phyloP scores from a whole-genome alignment of 2,888 invertebrate species.

The Bombylius major region DNA sequence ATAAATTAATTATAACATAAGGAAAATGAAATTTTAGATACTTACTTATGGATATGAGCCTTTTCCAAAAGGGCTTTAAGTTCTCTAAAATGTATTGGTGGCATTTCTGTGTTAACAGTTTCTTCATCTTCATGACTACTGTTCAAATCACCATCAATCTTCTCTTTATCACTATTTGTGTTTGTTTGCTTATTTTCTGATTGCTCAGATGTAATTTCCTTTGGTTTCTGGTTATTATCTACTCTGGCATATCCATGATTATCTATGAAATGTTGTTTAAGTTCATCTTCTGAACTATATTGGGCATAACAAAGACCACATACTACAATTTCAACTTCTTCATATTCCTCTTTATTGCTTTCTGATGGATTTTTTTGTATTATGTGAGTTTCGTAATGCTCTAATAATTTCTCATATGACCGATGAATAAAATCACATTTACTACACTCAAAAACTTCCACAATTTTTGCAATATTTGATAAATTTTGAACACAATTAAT shows the following conservation, averaged over 20 bases:
- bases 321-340: conserved; percentile 10
- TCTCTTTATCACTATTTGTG: conserved; percentile 6
- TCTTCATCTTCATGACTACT: not conserved
- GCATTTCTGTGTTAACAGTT: not conserved
- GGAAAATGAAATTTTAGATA: too few species aligned
- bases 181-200: too few species aligned
- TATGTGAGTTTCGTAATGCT: conserved; percentile 12
- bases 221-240: too few species aligned
- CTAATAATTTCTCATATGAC: conserved; percentile 7
- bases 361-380: not conserved
- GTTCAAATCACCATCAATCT: not conserved
- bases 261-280: conserved; percentile 31
- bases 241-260: conserved; percentile 24
- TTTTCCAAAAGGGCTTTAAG: conserved; percentile 8
- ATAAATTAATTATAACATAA: not conserved
- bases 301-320: conserved; percentile 24
- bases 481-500: too few species aligned
- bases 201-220: too few species aligned
- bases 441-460: conserved; percentile 14
- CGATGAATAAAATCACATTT: conserved; percentile 14
- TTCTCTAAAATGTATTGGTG: conserved; percentile 12
- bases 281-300: conserved; percentile 23
- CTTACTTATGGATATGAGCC: conserved; percentile 2
- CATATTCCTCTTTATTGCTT: not conserved
- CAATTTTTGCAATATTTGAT: conserved; percentile 5